Base-by-base conservation (phyloP, 2,113 vertebrate species). In the Dissostichus mawsoni region DNA sequence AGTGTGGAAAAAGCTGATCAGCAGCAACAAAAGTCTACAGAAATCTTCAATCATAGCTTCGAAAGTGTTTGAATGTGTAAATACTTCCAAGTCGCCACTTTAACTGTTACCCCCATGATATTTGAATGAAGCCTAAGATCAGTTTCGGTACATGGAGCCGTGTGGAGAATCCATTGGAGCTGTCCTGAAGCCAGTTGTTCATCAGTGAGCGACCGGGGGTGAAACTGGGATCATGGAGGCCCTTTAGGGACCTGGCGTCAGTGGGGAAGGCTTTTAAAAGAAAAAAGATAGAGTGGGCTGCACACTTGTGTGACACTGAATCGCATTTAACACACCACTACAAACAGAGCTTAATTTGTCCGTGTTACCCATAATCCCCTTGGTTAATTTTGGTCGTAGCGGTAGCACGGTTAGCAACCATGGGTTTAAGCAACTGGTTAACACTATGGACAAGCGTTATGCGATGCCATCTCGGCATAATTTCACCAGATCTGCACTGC, bases 291-390 rank as follows among this genome's bases (percentile, higher is more conserved):
- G 66, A 78, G 36, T 79, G 13, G 74, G 55, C 66, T 50, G 51
- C 80, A 47, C 67, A 63, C 41, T 17, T 55, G 50, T 84, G 76
- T 74, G 82, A 77, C 75, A 50, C 74, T 14, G 41, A 87, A 82
- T 87, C 81, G 5, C 69, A 84, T 93, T 91, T 88, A 73, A 85
- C 82, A 76, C 76, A 41, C 53, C 16, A 1, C 64, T 70, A 61
- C 87, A 83, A 87, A 87, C 83, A 85, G 68, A 78, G 71, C 64
- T 83, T 84, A 50, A 81, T 88, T 86, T 92, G 80, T 84, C 84
- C 78, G 56, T 59, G 82, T 76, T 67, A 57, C 58, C 75, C 77
- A 66, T 91, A 89, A 90, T 92, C 88, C 79, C 58, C 75, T 80
- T 74, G 77, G 75, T 82, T 86, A 74, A 87, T 91, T 86, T 79